Percentiles rank a stretch among this genome's conserved stretches.
These are phyloP conservation scores for Corythaeola cristata DNA, from an alignment of 2,113 vertebrate species.

Conservation along the genomic window DNA sequence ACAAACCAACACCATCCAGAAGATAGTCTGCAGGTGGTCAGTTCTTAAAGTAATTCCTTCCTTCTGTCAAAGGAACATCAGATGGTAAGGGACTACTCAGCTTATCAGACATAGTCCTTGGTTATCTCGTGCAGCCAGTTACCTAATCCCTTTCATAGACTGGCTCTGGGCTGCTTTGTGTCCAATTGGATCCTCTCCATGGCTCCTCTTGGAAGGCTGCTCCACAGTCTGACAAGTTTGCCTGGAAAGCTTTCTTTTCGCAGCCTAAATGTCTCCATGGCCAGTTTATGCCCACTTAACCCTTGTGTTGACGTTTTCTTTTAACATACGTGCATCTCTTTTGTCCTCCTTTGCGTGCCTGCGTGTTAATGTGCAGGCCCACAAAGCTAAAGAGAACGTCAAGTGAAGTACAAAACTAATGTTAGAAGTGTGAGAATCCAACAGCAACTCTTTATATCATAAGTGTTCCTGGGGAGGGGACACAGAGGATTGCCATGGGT, in stretches of 20 bases:
- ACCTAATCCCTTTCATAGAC: not conserved
- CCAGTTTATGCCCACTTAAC: not conserved
- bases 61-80: not conserved
- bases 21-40: not conserved
- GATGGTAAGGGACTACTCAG: not conserved
- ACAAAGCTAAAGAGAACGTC: not conserved
- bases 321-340: not conserved
- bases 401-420: not conserved
- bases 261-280: not conserved
- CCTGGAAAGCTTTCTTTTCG: not conserved
- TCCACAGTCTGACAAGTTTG: not conserved
- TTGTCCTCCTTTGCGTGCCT: not conserved
- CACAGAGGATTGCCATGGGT: not conserved
- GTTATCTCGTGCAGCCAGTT: not conserved
- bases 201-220: not conserved
- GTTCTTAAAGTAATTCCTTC: not conserved
- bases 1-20: not conserved
- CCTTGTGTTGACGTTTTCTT: not conserved
- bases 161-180: not conserved
- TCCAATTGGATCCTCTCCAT: not conserved
- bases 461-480: not conserved
- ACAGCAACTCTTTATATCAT: not conserved
- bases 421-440: not conserved
- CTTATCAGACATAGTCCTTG: not conserved
- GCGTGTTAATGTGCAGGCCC: fast-evolving